Conservation (phyloP, 1,140 invertebrate genomes). For the Adelges cooleyi region DNA sequence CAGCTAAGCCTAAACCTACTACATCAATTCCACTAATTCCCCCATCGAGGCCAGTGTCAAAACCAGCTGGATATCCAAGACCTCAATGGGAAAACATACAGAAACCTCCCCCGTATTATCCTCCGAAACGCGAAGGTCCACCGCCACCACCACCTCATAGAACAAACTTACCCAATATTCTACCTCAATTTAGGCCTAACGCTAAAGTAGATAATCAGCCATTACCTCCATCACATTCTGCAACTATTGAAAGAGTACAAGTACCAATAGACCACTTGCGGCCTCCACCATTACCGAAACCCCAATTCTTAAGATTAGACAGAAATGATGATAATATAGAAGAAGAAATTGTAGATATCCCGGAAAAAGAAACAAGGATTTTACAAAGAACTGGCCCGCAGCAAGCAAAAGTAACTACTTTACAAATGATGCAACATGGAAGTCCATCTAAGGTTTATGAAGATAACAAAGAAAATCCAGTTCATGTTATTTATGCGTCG, state of each 20-base stretch:
- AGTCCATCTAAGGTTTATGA: conserved; percentile 30
- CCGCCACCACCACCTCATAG: conserved; percentile 4
- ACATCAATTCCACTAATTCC: conserved; percentile 3
- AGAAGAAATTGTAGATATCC: conserved; percentile 28
- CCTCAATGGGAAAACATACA: conserved; percentile 34
- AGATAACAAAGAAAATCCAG: conserved; percentile 35
- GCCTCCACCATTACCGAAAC: conserved; percentile 39
- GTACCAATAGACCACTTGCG: conserved; percentile 35
- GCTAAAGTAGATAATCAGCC: conserved; percentile 47
- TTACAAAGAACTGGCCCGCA: conserved; percentile 35
- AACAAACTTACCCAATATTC: conserved; percentile 48
- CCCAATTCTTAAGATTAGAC: conserved; percentile 38
- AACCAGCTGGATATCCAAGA: conserved; percentile 30
- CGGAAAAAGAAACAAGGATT: conserved; percentile 34
- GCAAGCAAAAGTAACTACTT: conserved; percentile 42
- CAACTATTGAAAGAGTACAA: conserved; percentile 32
- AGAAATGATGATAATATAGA: conserved; percentile 36
- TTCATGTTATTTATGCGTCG: conserved; percentile 52
- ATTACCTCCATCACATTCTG: conserved; percentile 33
- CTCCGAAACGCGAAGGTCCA: conserved; percentile 14
- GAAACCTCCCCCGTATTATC: conserved; percentile 26
- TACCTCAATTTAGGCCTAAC: conserved; percentile 58
- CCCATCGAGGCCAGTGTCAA: not conserved
- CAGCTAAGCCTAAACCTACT: not conserved
- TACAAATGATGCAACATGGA: conserved; percentile 51